phyloP scores from a whole-genome alignment of 23 tunicate species.

The Oikopleura vanhoeffeni region DNA sequence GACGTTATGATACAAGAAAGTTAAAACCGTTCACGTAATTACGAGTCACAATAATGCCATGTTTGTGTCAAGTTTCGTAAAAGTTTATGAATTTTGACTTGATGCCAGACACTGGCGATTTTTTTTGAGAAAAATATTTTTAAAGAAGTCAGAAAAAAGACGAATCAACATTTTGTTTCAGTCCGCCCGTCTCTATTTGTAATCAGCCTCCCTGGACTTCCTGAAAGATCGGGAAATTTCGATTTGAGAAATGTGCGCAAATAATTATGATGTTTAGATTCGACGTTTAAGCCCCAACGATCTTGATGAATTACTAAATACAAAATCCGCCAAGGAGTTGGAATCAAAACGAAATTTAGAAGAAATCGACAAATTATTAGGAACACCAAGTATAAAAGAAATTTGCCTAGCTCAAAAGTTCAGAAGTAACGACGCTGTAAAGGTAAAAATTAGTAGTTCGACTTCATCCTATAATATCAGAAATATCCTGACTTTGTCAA shows the following conservation, averaged over 20 bases:
- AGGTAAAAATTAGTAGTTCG: conserved; percentile 33
- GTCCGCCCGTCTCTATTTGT: conserved; percentile 16
- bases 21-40: too few relatives aligned
- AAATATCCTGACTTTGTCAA: too few relatives aligned
- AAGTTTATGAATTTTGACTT: too few relatives aligned
- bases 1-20: too few relatives aligned
- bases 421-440: conserved; percentile 51
- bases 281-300: background rate
- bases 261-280: background rate
- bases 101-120: too few relatives aligned
- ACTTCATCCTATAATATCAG: too few relatives aligned
- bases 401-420: conserved; percentile 49
- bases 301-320: conserved; percentile 1
- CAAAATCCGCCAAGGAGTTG: conserved; percentile 26
- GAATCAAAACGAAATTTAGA: conserved; percentile 46
- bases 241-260: background rate
- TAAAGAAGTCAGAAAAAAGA: too few relatives aligned
- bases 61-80: too few relatives aligned
- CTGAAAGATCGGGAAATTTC: background rate
- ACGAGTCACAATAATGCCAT: too few relatives aligned
- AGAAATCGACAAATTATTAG: conserved; percentile 61
- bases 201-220: background rate
- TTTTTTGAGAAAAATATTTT: too few relatives aligned
- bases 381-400: conserved; percentile 63
- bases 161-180: too few relatives aligned